phyloP scores from a whole-genome alignment of 2,113 vertebrate species.

The Trinectes maculatus region DNA sequence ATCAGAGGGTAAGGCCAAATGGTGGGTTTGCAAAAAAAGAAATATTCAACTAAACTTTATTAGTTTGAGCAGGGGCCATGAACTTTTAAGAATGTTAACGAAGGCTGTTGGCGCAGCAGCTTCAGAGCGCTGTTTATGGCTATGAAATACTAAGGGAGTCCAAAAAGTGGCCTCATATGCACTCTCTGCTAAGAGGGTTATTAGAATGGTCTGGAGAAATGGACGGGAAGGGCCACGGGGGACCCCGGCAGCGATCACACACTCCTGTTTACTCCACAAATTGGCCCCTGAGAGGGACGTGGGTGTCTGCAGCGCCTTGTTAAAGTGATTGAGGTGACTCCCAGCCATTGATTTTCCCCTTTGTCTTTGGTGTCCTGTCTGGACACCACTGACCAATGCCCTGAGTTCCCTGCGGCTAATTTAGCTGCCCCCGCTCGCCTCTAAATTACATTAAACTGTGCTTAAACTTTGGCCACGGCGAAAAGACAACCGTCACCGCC shows the following conservation, averaged over 20 bases:
- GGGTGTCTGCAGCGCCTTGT: constrained; percentile 71
- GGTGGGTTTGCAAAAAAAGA: background rate
- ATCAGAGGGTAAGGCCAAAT: background rate
- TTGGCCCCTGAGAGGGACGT: constrained; percentile 80
- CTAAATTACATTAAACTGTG: constrained; percentile 76
- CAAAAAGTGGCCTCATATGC: constrained; percentile 40
- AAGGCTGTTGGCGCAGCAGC: constrained; percentile 18
- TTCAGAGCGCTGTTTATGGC: constrained; percentile 30
- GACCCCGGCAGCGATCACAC: constrained; percentile 62
- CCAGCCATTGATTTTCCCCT: constrained; percentile 79
- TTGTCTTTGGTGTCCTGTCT: constrained; percentile 60
- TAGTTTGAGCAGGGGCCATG: constrained; percentile 29
- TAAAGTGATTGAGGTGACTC: constrained; percentile 84
- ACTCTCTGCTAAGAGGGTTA: constrained; percentile 60
- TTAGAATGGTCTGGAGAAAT: constrained; percentile 75
- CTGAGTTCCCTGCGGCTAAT: constrained; percentile 51
- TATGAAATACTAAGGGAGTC: constrained; percentile 41
- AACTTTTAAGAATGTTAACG: constrained; percentile 33
- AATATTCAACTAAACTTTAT: constrained; percentile 20
- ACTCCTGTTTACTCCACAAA: constrained; percentile 80
- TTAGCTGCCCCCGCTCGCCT: constrained; percentile 31
- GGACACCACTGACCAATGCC: constrained; percentile 53
- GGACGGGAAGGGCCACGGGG: constrained; percentile 45
- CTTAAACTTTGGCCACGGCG: constrained; percentile 49
- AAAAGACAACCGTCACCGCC: constrained; percentile 53